Percentiles rank a stretch among this genome's conserved stretches.
phyloP scores from a whole-genome alignment of 2,888 invertebrate species.

The Sesia apiformis region DNA sequence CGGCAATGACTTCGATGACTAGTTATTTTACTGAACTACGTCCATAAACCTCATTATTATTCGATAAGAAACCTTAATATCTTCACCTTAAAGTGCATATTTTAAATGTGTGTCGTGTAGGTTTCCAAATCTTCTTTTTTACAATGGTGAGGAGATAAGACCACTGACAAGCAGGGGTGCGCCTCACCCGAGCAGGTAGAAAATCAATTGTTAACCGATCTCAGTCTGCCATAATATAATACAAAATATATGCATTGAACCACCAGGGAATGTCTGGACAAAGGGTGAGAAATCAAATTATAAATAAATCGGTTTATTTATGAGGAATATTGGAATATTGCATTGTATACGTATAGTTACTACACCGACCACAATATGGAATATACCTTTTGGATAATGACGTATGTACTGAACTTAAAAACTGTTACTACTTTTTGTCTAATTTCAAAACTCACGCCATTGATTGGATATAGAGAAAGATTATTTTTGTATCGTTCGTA shows the following conservation, averaged over 20 bases:
- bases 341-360: no score
- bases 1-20: slow-evolving; percentile 57
- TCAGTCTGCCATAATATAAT: slow-evolving; percentile 21
- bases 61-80: background rate
- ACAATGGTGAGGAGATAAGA: slow-evolving; percentile 46
- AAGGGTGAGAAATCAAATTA: background rate
- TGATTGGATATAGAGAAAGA: no score
- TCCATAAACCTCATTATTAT: background rate
- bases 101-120: background rate
- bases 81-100: background rate
- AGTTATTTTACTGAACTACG: slow-evolving; percentile 39
- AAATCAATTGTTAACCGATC: slow-evolving; percentile 56
- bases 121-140: slow-evolving; percentile 35
- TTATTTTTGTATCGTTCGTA: no score
- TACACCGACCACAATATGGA: no score
- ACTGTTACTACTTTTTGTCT: no score
- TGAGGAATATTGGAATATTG: no score
- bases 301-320: no score
- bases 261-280: background rate
- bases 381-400: no score
- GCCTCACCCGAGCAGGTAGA: slow-evolving; percentile 50
- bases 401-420: no score
- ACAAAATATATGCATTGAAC: slow-evolving; percentile 22
- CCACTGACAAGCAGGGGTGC: slow-evolving; percentile 30
- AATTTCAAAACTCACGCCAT: no score